A percentile compares a stretch with the other conserved stretches of the same genome.
phyloP scores from a whole-genome alignment of 2,797 vertebrate genomes.

The Pangasius sanitwongsei region DNA sequence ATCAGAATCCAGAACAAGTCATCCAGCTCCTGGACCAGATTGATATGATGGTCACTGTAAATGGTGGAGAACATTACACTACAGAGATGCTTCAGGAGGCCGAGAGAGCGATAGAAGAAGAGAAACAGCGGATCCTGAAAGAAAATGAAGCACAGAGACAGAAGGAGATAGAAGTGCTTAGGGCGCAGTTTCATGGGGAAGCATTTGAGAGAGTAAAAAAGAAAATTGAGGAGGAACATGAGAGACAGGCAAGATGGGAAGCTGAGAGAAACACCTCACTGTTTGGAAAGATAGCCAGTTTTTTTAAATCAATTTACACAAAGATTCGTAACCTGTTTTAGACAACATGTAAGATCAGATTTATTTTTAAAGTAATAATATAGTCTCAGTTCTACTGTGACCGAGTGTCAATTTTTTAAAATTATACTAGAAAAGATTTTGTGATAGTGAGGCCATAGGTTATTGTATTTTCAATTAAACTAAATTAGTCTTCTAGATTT shows the following conservation, averaged over 20 bases:
- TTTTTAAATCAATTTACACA: background rate
- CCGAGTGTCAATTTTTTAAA: background rate
- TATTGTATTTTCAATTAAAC: background rate
- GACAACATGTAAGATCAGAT: background rate
- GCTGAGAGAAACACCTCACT: background rate
- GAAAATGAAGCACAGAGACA: conserved; percentile 9
- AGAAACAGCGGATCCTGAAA: conserved; percentile 21
- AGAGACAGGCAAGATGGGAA: background rate
- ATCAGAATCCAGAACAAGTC: conserved; percentile 23
- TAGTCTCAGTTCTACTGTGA: background rate
- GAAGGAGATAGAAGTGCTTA: background rate
- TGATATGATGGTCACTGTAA: conserved; percentile 1
- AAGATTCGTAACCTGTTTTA: background rate
- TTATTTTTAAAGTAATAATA: background rate
- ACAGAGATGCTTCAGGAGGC: conserved; percentile 34
- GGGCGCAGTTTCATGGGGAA: background rate
- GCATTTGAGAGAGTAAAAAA: background rate
- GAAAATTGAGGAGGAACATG: background rate
- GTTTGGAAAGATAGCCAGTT: background rate
- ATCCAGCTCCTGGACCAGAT: conserved; percentile 14
- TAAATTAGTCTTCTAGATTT: background rate
- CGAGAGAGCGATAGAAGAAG: conserved; percentile 24
- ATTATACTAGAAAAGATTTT: background rate
- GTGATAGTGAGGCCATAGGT: background rate
- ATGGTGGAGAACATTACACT: conserved; percentile 36